Percentiles rank a stretch among this genome's conserved stretches.
These are phyloP conservation scores for Meiosimyza platycephala DNA, from an alignment of 2,888 invertebrate species.

Conservation along the genomic window DNA sequence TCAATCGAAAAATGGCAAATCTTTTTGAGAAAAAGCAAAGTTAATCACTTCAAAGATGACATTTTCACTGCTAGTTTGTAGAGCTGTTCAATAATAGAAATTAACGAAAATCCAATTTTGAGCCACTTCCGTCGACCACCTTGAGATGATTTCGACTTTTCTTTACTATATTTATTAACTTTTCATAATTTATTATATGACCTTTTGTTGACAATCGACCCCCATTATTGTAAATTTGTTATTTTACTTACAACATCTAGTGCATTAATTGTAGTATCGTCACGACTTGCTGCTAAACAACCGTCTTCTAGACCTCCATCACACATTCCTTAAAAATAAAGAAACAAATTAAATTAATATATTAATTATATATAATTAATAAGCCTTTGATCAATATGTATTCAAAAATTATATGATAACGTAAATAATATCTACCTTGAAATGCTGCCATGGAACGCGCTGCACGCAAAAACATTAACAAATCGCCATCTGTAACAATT, in stretches of 20 bases:
- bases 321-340: constrained; percentile 81
- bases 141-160: too few relatives aligned
- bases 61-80: too few relatives aligned
- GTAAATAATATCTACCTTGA: constrained; percentile 69
- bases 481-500: constrained; percentile 91
- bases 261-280: constrained; percentile 97
- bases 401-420: background rate
- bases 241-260: constrained; percentile 81
- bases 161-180: too few relatives aligned
- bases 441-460: constrained; percentile 98
- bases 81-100: too few relatives aligned
- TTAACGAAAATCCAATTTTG: too few relatives aligned
- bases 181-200: too few relatives aligned
- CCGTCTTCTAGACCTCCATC: constrained; percentile 98
- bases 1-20: too few relatives aligned
- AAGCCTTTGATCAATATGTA: background rate
- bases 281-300: constrained; percentile 94
- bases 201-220: too few relatives aligned
- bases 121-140: too few relatives aligned
- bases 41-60: too few relatives aligned
- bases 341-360: constrained; percentile 31
- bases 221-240: background rate
- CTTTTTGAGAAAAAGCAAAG: too few relatives aligned
- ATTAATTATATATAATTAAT: background rate
- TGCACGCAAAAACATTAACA: constrained; percentile 96